phyloP scores from a whole-genome alignment of 2,888 invertebrate species.

The Vannuccia rotundouncinata region DNA sequence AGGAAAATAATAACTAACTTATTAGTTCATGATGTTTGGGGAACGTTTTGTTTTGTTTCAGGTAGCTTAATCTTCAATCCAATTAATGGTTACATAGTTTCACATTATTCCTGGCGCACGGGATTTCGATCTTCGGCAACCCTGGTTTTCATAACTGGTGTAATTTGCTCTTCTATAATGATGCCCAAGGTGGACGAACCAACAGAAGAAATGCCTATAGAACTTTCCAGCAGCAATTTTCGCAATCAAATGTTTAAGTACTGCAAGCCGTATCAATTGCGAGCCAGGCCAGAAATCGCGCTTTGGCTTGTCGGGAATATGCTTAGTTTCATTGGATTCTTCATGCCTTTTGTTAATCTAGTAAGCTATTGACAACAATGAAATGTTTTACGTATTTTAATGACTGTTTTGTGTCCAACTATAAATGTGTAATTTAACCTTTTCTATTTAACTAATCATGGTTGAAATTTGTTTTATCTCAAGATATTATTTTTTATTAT shows the following conservation, averaged over 20 bases:
- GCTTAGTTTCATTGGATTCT: conserved; percentile 45
- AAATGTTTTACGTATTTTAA: too few species aligned
- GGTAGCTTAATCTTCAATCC: conserved; percentile 46
- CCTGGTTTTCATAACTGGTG: conserved; percentile 43
- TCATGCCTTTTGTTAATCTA: conserved; percentile 46
- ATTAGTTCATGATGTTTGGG: too few species aligned
- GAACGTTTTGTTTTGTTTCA: too few species aligned
- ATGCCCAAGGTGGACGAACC: conserved; percentile 41
- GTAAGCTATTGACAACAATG: conserved; percentile 40
- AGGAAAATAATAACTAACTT: too few species aligned
- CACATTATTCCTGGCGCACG: conserved; percentile 44
- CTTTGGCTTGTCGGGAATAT: conserved; percentile 46
- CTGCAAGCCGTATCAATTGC: conserved; percentile 43
- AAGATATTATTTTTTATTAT: too few species aligned
- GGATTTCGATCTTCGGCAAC: conserved; percentile 44
- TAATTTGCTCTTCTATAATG: conserved; percentile 45
- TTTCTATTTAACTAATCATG: too few species aligned
- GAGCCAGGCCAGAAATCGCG: conserved; percentile 43
- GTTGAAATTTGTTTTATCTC: too few species aligned
- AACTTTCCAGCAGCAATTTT: neutral
- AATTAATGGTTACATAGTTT: conserved; percentile 44
- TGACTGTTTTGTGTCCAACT: too few species aligned
- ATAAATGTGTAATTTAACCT: too few species aligned
- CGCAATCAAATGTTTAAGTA: conserved; percentile 39
- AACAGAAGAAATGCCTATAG: neutral